Conservation (phyloP, 2,888 invertebrate species). For the Eupithecia subumbrata region DNA sequence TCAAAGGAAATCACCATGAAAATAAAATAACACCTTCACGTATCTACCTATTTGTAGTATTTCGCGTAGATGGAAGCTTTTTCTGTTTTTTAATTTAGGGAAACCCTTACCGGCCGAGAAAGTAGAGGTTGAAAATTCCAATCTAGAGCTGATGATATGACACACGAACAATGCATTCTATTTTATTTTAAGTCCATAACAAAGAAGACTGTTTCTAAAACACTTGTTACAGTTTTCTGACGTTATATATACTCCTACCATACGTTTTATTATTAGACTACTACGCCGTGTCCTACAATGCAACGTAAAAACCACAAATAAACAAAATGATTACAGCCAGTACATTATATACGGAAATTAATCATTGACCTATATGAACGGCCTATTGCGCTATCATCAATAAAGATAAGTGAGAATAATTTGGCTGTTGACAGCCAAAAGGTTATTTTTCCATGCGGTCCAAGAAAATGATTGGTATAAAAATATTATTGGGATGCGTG, state of each 20-base stretch:
- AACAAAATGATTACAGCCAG: conserved; percentile 28
- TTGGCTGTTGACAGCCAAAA: conserved; percentile 12
- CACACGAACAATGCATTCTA: background rate
- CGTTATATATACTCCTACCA: background rate
- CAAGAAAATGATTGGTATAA: background rate
- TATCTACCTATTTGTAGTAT: background rate
- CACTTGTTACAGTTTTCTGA: background rate
- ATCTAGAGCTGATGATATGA: background rate
- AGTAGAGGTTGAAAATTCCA: background rate
- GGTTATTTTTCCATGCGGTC: conserved; percentile 4
- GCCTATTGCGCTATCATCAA: conserved; percentile 25
- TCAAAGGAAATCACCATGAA: background rate
- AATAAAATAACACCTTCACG: background rate
- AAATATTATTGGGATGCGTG: background rate
- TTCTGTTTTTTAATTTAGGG: background rate
- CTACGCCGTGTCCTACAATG: background rate
- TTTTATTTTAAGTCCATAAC: background rate
- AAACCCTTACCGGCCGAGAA: background rate
- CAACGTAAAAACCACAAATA: conserved; percentile 14
- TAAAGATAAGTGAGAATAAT: conserved; percentile 25
- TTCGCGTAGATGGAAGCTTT: background rate
- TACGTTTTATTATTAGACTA: background rate
- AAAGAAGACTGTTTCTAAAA: background rate
- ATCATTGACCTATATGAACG: conserved; percentile 33
- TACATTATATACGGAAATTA: conserved; percentile 28